Base-by-base conservation (phyloP, 2,888 invertebrate genomes). In the Agonopterix heracliana region DNA sequence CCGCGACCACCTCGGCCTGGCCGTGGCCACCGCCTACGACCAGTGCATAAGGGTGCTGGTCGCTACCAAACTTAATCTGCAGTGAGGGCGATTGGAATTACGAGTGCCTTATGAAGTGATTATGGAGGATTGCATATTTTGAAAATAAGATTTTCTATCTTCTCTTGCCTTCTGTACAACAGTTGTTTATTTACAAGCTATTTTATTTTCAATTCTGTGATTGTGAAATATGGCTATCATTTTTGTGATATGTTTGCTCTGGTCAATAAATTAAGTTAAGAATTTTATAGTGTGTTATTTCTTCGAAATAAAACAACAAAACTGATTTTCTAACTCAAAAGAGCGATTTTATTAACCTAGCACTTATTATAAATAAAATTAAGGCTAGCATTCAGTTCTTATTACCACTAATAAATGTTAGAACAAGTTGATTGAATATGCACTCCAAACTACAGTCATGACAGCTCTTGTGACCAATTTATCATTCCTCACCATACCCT, bases 1-100 rank as follows among this genome's bases (percentile, higher is more conserved):
- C 78, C 91, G 93, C 0, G 97, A 98, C 73, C 97, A 97, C 73
- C 82, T 92, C 43, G 98, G 98, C 0, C 87, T 98, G 2, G 94
- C 94, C 5, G 93, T 97, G 1, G 95, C 96, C 68, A 95, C 96
- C 1, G 91, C 98, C 0, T 97, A 98, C 76, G 98, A 98, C 87
- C 98, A 98, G 81, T 93, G 93, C 50, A 82, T 98, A 4, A 89
- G 98, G 38, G 92, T 98, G 3, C 76, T 98, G 34, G 93, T 98
- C 54, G 93, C 95, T 8, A 98, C 98, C 0, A 97, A 96, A 81
- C 89, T 98, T 7, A 95, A 95, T 79, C 89, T 93, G 50, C 91
- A 90, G 47, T 85, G 65, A 73, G 34, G 11, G 11, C 5, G 26
- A 26, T 26, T 5, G 26, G 3, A 26, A 26, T 1, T 5, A 26